Evolutionary conservation across 2,797 vertebrate species (phyloP).

Genomic region (Helostoma temminkii): DNA sequence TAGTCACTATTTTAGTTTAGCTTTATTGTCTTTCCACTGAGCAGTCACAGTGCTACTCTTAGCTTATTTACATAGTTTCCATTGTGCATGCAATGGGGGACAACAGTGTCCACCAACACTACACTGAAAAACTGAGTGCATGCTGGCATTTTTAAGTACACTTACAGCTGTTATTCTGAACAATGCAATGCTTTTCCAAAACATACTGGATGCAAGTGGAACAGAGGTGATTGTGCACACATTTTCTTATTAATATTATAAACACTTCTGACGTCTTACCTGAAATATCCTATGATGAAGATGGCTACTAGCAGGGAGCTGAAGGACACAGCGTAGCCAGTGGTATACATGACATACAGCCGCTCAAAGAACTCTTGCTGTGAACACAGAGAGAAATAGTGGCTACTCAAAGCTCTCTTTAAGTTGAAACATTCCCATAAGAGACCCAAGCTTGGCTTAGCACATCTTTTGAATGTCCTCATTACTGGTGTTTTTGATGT

Average conservation of each 20-base stretch:
- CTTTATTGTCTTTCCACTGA: no score
- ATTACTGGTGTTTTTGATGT: no score
- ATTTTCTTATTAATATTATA: neutral
- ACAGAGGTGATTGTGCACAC: neutral
- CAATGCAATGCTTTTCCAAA: neutral
- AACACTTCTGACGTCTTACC: constrained; percentile 76
- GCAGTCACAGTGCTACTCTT: no score
- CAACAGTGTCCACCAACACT: neutral
- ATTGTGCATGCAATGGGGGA: neutral
- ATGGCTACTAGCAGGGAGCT: constrained; percentile 89
- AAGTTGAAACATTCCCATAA: neutral
- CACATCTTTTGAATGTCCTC: neutral
- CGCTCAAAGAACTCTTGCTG: constrained; percentile 91
- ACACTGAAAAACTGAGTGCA: neutral
- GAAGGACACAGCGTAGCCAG: constrained; percentile 91
- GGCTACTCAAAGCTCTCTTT: neutral
- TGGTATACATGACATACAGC: constrained; percentile 90
- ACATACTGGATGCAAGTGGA: no score
- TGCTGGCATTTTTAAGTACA: neutral
- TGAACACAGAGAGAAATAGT: constrained; percentile 47
- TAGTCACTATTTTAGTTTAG: no score
- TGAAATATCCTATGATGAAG: constrained; percentile 91
- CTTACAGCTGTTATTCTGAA: neutral
- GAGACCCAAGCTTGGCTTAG: neutral
- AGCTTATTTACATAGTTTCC: neutral